These are phyloP conservation scores for Mico argentatus DNA, from an alignment of 2,797 vertebrate genomes.

Conservation along the genomic window DNA sequence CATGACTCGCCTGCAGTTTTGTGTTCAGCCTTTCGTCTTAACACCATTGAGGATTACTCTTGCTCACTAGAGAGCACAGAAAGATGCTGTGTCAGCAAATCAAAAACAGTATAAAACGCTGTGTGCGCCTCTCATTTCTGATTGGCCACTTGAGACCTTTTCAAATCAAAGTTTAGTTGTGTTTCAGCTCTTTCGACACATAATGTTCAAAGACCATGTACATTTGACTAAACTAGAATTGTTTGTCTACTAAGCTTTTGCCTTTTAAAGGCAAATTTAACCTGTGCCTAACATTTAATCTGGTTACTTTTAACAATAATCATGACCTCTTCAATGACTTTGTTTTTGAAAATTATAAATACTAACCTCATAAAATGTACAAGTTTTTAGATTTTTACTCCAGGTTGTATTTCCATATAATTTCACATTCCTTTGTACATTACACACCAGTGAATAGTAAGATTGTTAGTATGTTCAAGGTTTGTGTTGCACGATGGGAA, in stretches of 20 bases:
- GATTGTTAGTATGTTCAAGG: neutral
- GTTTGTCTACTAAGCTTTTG: neutral
- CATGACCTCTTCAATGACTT: slow-evolving; percentile 4
- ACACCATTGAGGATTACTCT: neutral
- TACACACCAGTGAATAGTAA: neutral
- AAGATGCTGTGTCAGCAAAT: slow-evolving; percentile 10
- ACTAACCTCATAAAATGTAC: neutral
- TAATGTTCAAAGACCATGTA: neutral
- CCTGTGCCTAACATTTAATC: neutral
- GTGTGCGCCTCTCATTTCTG: neutral
- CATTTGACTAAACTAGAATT: slow-evolving; percentile 20
- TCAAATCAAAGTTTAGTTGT: neutral
- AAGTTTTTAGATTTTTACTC: neutral
- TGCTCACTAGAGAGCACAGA: neutral
- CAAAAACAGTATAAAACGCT: neutral
- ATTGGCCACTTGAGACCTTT: neutral
- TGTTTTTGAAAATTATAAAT: slow-evolving; percentile 43
- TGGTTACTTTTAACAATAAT: slow-evolving; percentile 42
- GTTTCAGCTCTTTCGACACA: neutral
- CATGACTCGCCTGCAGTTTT: neutral
- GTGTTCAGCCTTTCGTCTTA: neutral
- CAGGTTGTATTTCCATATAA: neutral
- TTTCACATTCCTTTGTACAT: neutral
- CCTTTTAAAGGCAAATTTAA: slow-evolving; percentile 43
- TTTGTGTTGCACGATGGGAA: neutral